Conservation (phyloP, 2,113 vertebrate species). For the Panthera leo region DNA sequence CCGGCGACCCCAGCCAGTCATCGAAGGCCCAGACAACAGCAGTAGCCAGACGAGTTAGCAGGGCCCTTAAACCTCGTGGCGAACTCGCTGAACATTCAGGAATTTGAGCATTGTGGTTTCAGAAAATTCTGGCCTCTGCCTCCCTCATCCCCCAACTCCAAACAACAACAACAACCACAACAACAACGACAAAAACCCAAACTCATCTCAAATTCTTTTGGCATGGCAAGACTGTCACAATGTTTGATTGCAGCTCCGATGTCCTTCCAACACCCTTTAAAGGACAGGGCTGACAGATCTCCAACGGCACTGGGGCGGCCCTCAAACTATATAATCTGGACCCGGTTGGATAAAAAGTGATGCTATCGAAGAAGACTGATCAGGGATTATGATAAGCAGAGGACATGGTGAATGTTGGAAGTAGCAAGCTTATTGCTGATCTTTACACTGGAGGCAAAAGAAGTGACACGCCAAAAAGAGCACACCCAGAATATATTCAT, state of each 20-base stretch:
- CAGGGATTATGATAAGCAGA: background rate
- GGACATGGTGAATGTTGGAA: background rate
- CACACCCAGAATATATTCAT: background rate
- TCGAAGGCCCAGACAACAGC: background rate
- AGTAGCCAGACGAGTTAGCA: background rate
- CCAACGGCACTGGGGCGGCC: background rate
- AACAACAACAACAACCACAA: background rate
- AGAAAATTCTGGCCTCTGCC: background rate
- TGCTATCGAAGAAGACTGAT: background rate
- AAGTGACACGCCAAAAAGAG: background rate
- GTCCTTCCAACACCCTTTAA: background rate
- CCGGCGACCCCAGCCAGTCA: background rate
- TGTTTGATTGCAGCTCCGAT: background rate
- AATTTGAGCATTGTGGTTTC: background rate
- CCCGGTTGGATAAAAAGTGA: background rate
- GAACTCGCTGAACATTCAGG: background rate
- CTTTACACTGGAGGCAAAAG: background rate
- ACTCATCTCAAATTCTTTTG: background rate
- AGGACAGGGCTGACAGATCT: background rate
- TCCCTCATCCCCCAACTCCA: background rate
- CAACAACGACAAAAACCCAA: background rate
- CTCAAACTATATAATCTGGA: background rate
- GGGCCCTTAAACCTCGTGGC: background rate
- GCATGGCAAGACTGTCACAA: background rate
- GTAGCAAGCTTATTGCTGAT: background rate